These are phyloP conservation scores for Hedya salicella DNA, from an alignment of 2,888 invertebrate genomes.

Conservation along the genomic window DNA sequence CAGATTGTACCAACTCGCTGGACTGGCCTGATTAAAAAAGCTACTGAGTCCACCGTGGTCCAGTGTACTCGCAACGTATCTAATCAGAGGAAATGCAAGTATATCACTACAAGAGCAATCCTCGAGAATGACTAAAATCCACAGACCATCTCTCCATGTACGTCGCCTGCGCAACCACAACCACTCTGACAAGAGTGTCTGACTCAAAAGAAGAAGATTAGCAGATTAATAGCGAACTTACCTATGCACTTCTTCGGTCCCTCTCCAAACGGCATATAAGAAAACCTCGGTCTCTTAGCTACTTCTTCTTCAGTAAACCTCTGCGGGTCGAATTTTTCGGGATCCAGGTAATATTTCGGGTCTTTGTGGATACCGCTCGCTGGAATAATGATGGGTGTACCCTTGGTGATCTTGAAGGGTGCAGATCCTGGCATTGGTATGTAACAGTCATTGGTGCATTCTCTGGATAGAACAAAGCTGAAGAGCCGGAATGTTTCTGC, in stretches of 20 bases:
- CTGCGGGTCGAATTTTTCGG: conserved; percentile 80
- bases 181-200: no score
- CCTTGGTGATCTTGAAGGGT: conserved; percentile 44
- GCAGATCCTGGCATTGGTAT: conserved; percentile 42
- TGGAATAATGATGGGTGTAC: conserved; percentile 60
- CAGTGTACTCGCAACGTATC: no score
- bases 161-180: no score
- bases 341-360: conserved; percentile 74
- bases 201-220: no score
- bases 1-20: no score
- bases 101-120: no score
- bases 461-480: conserved; percentile 51
- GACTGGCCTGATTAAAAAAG: no score
- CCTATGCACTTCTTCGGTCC: conserved; percentile 70
- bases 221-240: conserved; percentile 35
- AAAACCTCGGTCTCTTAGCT: conserved; percentile 52
- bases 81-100: no score
- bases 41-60: no score
- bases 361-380: conserved; percentile 73
- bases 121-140: no score
- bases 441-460: conserved; percentile 52
- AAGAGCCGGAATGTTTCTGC: conserved; percentile 58
- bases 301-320: conserved; percentile 69
- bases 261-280: conserved; percentile 67
- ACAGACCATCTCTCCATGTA: no score